These are phyloP conservation scores for Zaprionus bogoriensis DNA, from an alignment of 2,888 invertebrate species.

Conservation along the genomic window DNA sequence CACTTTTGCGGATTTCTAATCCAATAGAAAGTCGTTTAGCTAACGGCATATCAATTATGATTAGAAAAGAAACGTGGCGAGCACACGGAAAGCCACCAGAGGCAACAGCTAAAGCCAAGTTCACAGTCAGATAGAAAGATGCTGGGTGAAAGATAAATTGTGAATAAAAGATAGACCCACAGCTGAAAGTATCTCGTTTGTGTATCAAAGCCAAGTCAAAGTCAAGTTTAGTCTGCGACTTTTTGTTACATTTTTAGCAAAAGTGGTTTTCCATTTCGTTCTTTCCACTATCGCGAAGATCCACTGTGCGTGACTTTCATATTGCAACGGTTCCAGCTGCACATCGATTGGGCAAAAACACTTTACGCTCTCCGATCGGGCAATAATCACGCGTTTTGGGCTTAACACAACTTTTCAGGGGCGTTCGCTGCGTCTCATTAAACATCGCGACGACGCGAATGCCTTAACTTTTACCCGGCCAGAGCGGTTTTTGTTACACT, in stretches of 20 bases:
- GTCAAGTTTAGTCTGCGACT: too few relatives aligned
- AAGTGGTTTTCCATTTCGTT: too few relatives aligned
- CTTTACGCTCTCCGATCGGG: neutral
- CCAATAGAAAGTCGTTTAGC: conserved; percentile 49
- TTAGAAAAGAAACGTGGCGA: neutral
- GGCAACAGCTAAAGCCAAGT: neutral
- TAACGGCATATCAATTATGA: conserved; percentile 43
- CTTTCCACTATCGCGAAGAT: neutral
- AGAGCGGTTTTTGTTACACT: conserved; percentile 28
- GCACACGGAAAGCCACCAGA: neutral
- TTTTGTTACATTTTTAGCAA: too few relatives aligned
- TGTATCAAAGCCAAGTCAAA: too few relatives aligned
- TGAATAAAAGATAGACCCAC: neutral
- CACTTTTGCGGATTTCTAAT: conserved; percentile 38
- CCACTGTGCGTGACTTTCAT: conserved; percentile 2
- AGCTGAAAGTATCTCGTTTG: neutral
- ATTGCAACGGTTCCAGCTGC: neutral
- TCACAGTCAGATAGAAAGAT: neutral
- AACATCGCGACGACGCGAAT: conserved; percentile 28
- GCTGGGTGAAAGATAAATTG: neutral
- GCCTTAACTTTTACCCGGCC: conserved; percentile 61
- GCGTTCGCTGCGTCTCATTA: conserved; percentile 58
- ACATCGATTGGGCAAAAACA: neutral
- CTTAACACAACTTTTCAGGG: conserved; percentile 36
- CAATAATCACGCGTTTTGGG: conserved; percentile 13